These are phyloP conservation scores for Pachypanchax playfairii DNA, from an alignment of 2,113 vertebrate genomes.

Conservation along the genomic window DNA sequence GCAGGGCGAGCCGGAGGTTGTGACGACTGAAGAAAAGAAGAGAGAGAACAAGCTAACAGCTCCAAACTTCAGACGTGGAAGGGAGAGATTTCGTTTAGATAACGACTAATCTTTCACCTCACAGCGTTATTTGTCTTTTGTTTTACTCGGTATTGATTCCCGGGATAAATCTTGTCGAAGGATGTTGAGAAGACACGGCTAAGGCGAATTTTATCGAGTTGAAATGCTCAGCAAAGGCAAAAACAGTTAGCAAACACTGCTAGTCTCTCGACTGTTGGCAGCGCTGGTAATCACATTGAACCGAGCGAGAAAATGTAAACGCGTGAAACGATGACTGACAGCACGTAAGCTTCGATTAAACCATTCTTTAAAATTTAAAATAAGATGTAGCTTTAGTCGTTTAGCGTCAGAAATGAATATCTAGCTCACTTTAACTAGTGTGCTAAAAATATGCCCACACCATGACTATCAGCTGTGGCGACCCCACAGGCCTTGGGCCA, in stretches of 20 bases:
- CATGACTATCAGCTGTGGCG: constrained; percentile 74
- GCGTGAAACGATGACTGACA: constrained; percentile 60
- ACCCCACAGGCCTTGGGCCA: constrained; percentile 62
- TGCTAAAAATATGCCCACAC: constrained; percentile 76
- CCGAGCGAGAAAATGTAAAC: constrained; percentile 72
- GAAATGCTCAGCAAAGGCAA: constrained; percentile 67
- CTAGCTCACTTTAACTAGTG: constrained; percentile 69
- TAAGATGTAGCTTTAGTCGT: constrained; percentile 78
- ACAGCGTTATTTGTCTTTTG: constrained; percentile 27
- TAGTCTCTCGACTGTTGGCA: constrained; percentile 40
- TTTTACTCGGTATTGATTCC: constrained; percentile 14
- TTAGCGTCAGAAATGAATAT: constrained; percentile 74
- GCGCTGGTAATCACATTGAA: constrained; percentile 51
- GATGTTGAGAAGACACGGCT: constrained; percentile 41
- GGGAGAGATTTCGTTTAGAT: constrained; percentile 30
- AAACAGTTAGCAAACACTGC: constrained; percentile 27
- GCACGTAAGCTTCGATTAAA: constrained; percentile 57
- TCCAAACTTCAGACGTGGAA: constrained; percentile 55
- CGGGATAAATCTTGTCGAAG: constrained; percentile 12
- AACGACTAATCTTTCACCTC: constrained; percentile 18
- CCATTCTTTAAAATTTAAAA: constrained; percentile 40
- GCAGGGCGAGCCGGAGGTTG: constrained; percentile 78
- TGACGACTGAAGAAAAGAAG: constrained; percentile 80
- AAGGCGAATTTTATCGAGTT: constrained; percentile 22
- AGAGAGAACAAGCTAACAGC: constrained; percentile 63